Conservation (phyloP, 1,140 invertebrate genomes). For the Venustaconcha ellipsiformis region DNA sequence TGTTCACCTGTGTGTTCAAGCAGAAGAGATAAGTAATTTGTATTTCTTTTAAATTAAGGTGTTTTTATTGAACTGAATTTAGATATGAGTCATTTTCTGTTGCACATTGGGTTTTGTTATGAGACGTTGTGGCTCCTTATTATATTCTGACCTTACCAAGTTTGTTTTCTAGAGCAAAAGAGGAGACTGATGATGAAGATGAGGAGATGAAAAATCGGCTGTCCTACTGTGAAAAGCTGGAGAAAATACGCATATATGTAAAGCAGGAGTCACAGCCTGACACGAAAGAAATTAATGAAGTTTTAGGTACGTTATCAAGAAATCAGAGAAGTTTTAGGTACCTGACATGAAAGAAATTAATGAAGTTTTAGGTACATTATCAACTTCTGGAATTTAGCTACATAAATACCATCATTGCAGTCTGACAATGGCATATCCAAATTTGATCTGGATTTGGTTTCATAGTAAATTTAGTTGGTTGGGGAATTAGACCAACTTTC, state of each 20-base stretch:
- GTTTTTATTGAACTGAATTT: neutral
- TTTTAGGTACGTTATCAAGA: slow-evolving; percentile 71
- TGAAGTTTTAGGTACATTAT: slow-evolving; percentile 71
- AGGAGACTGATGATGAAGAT: slow-evolving; percentile 7
- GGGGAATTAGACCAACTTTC: too few relatives aligned
- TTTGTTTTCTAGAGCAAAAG: neutral
- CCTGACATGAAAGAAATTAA: slow-evolving; percentile 70
- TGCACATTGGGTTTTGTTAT: slow-evolving; percentile 3
- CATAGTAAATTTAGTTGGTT: too few relatives aligned
- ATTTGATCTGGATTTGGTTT: too few relatives aligned
- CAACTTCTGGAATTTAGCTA: too few relatives aligned
- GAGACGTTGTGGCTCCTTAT: too few relatives aligned
- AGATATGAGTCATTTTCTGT: neutral
- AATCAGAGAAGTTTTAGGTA: too few relatives aligned
- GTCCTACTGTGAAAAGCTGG: slow-evolving; percentile 60
- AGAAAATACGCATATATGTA: slow-evolving; percentile 59
- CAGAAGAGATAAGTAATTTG: too few relatives aligned
- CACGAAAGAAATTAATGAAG: slow-evolving; percentile 71
- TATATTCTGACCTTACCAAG: too few relatives aligned
- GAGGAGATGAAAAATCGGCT: neutral
- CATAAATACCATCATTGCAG: too few relatives aligned
- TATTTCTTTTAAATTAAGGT: too few relatives aligned
- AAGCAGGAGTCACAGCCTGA: slow-evolving; percentile 34
- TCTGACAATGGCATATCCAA: too few relatives aligned
- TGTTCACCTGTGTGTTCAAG: too few relatives aligned